Evolutionary conservation across 2,113 vertebrate species (phyloP).

Genomic region (Climacteris rufus): DNA sequence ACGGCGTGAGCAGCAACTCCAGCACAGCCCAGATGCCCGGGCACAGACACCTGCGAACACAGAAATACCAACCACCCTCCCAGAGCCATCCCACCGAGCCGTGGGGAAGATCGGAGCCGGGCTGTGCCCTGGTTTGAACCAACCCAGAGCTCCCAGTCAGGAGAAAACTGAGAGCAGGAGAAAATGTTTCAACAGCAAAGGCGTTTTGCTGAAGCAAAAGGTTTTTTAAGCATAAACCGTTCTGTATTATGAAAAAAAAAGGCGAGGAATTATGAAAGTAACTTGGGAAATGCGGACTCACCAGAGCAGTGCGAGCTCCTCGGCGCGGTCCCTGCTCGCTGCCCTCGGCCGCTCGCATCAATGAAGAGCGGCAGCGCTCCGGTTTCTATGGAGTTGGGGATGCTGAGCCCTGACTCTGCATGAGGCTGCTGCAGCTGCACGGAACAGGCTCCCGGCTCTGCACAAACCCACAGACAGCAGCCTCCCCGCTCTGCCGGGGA

Average conservation of each 20-base stretch:
- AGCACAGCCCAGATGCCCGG: neutral
- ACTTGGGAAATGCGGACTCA: constrained; percentile 54
- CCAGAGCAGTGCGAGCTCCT: constrained; percentile 3
- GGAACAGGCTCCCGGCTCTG: constrained; percentile 2
- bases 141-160: neutral
- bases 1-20: neutral
- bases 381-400: constrained; percentile 71
- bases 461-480: constrained; percentile 6
- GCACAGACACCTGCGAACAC: neutral
- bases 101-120: neutral
- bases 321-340: neutral
- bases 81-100: neutral
- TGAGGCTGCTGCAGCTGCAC: constrained; percentile 65
- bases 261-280: neutral
- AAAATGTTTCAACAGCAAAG: neutral
- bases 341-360: constrained; percentile 26
- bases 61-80: neutral
- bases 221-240: neutral
- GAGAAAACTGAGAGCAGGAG: neutral
- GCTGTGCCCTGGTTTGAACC: constrained; percentile 3
- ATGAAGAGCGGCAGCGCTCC: no score
- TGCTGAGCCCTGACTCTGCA: constrained; percentile 58
- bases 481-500: neutral
- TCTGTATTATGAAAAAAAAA: rapidly evolving
- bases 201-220: neutral